These are phyloP conservation scores for Merodon equestris DNA, from an alignment of 2,888 invertebrate species.

Conservation along the genomic window DNA sequence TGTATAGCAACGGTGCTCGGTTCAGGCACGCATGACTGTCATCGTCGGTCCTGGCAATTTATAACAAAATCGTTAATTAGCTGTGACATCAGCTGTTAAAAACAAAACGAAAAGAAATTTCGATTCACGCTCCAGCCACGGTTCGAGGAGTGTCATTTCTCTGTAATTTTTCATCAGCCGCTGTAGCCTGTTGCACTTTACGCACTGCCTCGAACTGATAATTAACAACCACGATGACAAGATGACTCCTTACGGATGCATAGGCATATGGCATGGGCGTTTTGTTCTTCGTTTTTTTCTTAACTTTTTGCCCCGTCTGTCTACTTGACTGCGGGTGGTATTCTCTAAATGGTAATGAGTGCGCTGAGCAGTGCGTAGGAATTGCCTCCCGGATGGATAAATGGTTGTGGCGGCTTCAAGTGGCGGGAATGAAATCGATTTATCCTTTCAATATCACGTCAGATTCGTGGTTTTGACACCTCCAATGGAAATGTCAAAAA, in stretches of 20 bases:
- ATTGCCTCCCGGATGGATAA: constrained; percentile 61
- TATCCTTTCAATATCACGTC: constrained; percentile 63
- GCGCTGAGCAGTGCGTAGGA: constrained; percentile 57
- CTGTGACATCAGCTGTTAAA: constrained; percentile 77
- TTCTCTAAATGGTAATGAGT: constrained; percentile 59
- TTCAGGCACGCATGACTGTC: constrained; percentile 62
- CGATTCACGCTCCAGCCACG: constrained; percentile 19
- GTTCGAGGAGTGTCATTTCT: constrained; percentile 52
- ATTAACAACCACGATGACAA: constrained; percentile 67
- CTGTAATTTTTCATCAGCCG: constrained; percentile 44
- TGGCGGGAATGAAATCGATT: constrained; percentile 56
- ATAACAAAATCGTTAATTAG: constrained; percentile 78
- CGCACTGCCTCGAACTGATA: constrained; percentile 50
- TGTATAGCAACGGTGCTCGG: too few relatives aligned
- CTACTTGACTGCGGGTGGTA: constrained; percentile 62
- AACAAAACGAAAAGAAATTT: constrained; percentile 34
- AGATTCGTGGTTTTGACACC: constrained; percentile 56
- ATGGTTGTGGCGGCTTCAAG: constrained; percentile 48
- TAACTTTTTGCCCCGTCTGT: too few relatives aligned
- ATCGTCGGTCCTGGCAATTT: constrained; percentile 72
- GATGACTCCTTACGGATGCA: constrained; percentile 34
- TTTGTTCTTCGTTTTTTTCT: too few relatives aligned
- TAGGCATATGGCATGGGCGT: not conserved
- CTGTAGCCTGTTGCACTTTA: constrained; percentile 57
- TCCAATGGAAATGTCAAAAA: constrained; percentile 59